Base-by-base conservation (phyloP, 1,140 invertebrate species). In the Drosophila guanche region DNA sequence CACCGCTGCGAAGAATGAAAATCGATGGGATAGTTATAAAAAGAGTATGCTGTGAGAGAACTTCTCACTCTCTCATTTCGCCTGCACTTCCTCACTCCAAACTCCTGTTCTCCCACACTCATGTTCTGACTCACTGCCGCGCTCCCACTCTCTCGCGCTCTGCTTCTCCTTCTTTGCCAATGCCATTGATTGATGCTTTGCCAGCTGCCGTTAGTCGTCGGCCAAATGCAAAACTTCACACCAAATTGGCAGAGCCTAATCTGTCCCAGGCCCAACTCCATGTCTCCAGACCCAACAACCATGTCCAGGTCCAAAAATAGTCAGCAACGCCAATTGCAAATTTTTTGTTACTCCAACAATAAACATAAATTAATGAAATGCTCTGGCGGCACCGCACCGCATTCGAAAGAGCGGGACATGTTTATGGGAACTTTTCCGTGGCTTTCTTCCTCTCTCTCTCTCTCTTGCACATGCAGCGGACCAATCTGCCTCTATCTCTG, bases 291-390 rank as follows among this genome's bases (percentile, higher is more conserved):
- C 40, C 52, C 59, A 37, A 41, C 33, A 37, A 53, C 70, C 56
- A 74, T 46, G 45, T 56, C 33, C 47, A 57, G 55, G 40, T 62
- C 81, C 80, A 73, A 84, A 84, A 86, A 80, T 72, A 84, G 65
- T 55, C 43, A 68, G 25, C 68, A 47, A 40, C 43, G 57, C 63
- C 47, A 69, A 77, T 43, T 58, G 42, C 65, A 47, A 59, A 16
- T 62, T 22, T 46, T 55, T 42, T 48, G 6, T 23, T 14, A 10
- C 37, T 37, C 2, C 14, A 69, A 69, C 83, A 86, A 86, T 86
- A 86, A 86, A 75, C 78, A 86, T 86, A 86, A 86, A 86, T 88
- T 86, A 86, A 86, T 86, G 81, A 86, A 88, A 86, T 85, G 81
- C 81, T 74, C 43, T 52, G 47, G 81, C 81, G 68, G 76, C 73